phyloP scores from a whole-genome alignment of 1,140 invertebrate species.

The Meloidogyne floridensis region DNA sequence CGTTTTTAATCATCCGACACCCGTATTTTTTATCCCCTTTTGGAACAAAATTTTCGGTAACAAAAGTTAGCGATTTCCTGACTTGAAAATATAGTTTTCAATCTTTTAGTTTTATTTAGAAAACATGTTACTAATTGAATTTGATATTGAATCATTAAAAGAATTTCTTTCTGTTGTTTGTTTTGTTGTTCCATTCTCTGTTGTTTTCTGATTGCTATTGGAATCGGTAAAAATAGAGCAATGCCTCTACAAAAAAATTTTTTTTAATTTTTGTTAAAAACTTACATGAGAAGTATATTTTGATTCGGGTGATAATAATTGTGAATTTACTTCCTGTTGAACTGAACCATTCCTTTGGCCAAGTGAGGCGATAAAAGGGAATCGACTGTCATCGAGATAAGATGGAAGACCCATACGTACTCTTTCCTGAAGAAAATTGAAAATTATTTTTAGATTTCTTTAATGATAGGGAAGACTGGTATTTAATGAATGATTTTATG shows the following conservation, averaged over 20 bases:
- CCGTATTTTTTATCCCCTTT: no score
- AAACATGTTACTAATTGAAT: neutral
- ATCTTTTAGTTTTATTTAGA: neutral
- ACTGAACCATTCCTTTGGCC: conserved; percentile 20
- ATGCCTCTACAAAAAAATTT: neutral
- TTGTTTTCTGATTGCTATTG: neutral
- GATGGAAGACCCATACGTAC: neutral
- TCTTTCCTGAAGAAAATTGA: neutral
- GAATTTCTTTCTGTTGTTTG: neutral
- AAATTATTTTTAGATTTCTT: neutral
- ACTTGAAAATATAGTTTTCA: no score
- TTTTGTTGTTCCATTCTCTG: neutral
- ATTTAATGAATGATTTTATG: no score
- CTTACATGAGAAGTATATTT: neutral
- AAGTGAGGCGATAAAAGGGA: conserved; percentile 14
- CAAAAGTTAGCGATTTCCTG: no score
- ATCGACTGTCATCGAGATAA: neutral
- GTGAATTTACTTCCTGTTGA: conserved; percentile 4
- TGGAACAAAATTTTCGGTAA: no score
- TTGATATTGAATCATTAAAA: neutral
- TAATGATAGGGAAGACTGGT: no score
- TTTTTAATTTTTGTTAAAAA: neutral
- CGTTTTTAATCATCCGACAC: no score
- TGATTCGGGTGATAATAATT: neutral
- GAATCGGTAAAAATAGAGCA: neutral